Base-by-base conservation (phyloP, 1,140 invertebrate species). In the Hyles vespertilio region DNA sequence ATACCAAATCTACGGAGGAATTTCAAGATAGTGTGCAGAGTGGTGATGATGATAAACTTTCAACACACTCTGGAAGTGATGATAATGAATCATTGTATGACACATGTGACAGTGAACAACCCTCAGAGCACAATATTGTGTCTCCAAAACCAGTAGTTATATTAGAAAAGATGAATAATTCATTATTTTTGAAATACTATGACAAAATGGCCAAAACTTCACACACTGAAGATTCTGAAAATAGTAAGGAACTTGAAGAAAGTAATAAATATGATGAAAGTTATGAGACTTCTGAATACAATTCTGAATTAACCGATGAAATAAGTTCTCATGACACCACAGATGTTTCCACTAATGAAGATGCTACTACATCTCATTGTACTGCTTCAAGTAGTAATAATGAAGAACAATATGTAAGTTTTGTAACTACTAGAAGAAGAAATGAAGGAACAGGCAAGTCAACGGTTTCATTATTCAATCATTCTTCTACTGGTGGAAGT, bases 371-470 rank as follows among this genome's bases (percentile, higher is more conserved):
- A 32, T 33, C 8, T 5, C 51, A 63, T 59, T 56, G 56, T 49
- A 51, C 48, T 32, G 64, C 63, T 58, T 64, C 55, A 47, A 70
- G 65, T 48, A 60, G 58, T 36, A 61, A 52, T 58, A 56, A 50
- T 53, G 62, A 74, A 52, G 67, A 71, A 6, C 69, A 56, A 60
- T 69, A 58, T 52, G 50, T 73, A 10, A 78, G 75, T 65, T 85
- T 78, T 77, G 82, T 87, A 8, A 87, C 81, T 49, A 85, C 75
- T 22, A 78, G 82, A 71, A 76, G 73, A 72, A 63, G 72, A 52
- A 81, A 79, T 71, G 67, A 72, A 63, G 11, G 66, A 10, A 66
- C 69, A 50, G 79, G 75, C 56, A 63, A 81, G 57, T 82, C 77
- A 32, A 71, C 69, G 32, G 55, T 84, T 56, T 65, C 69, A 47